Evolutionary conservation across 2,797 vertebrate genomes (phyloP).

Genomic region (Macropus fuliginosus): DNA sequence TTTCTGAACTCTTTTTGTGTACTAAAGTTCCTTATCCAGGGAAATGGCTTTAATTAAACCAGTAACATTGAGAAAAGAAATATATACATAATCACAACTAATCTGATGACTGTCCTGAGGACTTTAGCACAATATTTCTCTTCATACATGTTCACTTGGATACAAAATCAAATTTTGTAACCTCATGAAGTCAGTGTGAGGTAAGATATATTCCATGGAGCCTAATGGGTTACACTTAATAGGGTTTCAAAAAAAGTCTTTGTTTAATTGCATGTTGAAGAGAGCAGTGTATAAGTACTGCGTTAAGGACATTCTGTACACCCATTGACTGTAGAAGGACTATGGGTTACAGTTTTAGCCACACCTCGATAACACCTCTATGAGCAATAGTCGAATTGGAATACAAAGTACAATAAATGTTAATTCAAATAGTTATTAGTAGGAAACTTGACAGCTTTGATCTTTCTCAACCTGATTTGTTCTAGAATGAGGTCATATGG

Average conservation of each 20-base stretch:
- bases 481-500: neutral
- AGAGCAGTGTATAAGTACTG: neutral
- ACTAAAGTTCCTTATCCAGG: neutral
- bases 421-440: neutral
- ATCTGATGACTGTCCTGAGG: neutral
- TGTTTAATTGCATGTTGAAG: neutral
- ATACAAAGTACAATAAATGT: neutral
- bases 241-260: neutral
- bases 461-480: neutral
- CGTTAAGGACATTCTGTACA: neutral
- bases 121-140: neutral
- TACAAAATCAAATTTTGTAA: neutral
- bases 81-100: neutral
- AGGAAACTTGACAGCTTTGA: neutral
- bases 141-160: constrained; percentile 3
- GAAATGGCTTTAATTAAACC: neutral
- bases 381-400: neutral
- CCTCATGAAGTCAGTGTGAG: neutral
- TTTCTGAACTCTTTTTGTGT: neutral
- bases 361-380: neutral
- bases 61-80: neutral
- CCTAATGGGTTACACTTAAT: neutral
- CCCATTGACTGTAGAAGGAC: neutral
- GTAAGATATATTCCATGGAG: neutral
- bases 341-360: neutral